These are phyloP conservation scores for Chrysolina oricalcia DNA, from an alignment of 2,888 invertebrate species.

Conservation along the genomic window DNA sequence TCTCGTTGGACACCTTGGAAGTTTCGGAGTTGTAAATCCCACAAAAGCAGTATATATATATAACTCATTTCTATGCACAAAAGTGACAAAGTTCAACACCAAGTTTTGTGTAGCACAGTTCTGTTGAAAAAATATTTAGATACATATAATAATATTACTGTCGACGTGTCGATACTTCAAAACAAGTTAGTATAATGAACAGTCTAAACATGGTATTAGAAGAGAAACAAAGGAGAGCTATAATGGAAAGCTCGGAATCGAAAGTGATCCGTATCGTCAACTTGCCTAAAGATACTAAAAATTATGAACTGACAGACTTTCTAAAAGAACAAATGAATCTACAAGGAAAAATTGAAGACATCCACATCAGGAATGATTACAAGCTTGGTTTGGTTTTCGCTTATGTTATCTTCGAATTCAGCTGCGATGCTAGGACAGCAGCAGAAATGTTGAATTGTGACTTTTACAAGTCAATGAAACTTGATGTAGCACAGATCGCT, in stretches of 20 bases:
- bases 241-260: not conserved
- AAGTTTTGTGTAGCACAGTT: no score
- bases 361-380: not conserved
- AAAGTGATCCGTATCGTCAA: conserved; percentile 20
- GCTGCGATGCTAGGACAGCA: conserved; percentile 1
- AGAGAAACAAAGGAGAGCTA: no score
- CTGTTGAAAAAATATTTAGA: no score
- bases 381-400: conserved; percentile 3
- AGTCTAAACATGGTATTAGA: no score
- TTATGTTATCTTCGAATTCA: conserved; percentile 13
- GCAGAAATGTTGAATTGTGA: not conserved
- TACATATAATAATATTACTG: no score
- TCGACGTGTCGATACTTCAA: no score
- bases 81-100: no score
- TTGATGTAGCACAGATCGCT: conserved; percentile 4
- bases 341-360: not conserved
- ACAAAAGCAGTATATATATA: no score
- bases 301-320: not conserved
- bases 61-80: no score
- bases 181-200: no score
- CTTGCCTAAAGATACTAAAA: not conserved
- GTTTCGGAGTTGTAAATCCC: no score
- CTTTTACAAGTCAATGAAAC: not conserved
- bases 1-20: no score
- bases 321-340: not conserved